Base-by-base conservation (phyloP, 2,113 vertebrate genomes). In the Phrynosoma blainvillii region DNA sequence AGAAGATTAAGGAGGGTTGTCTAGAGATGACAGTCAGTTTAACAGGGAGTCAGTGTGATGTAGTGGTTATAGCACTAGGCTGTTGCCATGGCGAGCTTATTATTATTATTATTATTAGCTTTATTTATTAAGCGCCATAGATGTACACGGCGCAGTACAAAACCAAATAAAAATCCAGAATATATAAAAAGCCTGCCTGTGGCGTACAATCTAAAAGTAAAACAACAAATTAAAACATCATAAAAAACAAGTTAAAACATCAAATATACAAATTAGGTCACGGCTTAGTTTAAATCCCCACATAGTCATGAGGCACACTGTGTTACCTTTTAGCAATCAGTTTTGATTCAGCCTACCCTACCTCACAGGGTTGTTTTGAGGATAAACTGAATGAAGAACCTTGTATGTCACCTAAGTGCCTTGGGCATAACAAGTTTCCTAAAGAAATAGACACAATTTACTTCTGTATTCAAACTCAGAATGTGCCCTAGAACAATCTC, bases 351-450 rank as follows among this genome's bases (percentile, higher is more conserved):
- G 20, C 23, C 25, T 80, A 59, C n/a, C 68, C 66, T 73, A 81
- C 52, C 78, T 73, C 66, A 87, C 78, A 73, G 52, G 78, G 66
- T 78, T 85, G 75, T 85, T 78, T 56, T 85, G 84, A 66, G 59
- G 59, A 78, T 78, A 78, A 77, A 66, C 7, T 47, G 20, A 12
- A 14, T 10, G 12, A 13, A 27, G 47, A 54, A 71, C 32, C 1
- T 30, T 73, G n/a, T 27, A 79, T 54, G 25, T 6, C 66, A 56
- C 5, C 21, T 79, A 54, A 18, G 32, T 71, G n/a, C n/a, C 66
- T 71, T 30, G 25, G 13, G 25, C 14, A 5, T 20, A 65, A 13
- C 3, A 68, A 27, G 18, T 20, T 23, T 40, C 9, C 25, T 30
- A 16, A 25, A 42, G 52, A 78, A 14, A 68, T 32, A 68, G 59